A percentile compares a stretch with the other conserved stretches of the same genome.
Conservation (phyloP, 2,888 invertebrate genomes). For the Bibio marci region DNA sequence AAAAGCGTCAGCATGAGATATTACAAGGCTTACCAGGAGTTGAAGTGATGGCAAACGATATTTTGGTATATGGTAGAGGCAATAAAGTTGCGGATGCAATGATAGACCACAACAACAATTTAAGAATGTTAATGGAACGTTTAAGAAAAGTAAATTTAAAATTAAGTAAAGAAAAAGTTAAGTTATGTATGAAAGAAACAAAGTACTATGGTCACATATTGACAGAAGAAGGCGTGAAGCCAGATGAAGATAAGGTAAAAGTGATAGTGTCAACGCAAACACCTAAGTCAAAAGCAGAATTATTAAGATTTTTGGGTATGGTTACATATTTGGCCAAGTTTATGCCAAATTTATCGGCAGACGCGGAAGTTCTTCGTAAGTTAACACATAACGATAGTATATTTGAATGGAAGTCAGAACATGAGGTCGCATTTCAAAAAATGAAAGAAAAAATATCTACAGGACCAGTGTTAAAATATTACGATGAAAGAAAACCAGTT, state of each 20-base stretch:
- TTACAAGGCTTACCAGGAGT: constrained; percentile 6
- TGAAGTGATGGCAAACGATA: constrained; percentile 11
- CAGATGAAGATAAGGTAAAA: constrained; percentile 11
- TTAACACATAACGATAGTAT: constrained; percentile 11
- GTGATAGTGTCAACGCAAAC: constrained; percentile 12
- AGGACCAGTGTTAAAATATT: constrained; percentile 9
- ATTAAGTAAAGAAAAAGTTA: constrained; percentile 12
- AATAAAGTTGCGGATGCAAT: constrained; percentile 9
- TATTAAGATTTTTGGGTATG: constrained; percentile 14
- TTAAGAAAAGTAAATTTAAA: constrained; percentile 10
- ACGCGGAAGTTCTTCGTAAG: constrained; percentile 10
- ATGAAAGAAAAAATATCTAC: neutral
- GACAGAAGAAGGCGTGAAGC: constrained; percentile 6
- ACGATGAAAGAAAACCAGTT: constrained; percentile 5
- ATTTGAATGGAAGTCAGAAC: constrained; percentile 11
- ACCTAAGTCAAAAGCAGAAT: constrained; percentile 10
- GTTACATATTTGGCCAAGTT: constrained; percentile 15
- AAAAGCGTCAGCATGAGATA: constrained; percentile 8
- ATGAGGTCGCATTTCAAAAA: constrained; percentile 10
- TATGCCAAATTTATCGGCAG: constrained; percentile 13
- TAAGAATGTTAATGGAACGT: constrained; percentile 8
- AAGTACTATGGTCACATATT: constrained; percentile 12
- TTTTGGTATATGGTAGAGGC: constrained; percentile 9
- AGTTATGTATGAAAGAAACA: constrained; percentile 8
- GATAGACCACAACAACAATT: constrained; percentile 11